Evolutionary conservation across 2,888 invertebrate genomes (phyloP).

Genomic region (Euproctis similis): DNA sequence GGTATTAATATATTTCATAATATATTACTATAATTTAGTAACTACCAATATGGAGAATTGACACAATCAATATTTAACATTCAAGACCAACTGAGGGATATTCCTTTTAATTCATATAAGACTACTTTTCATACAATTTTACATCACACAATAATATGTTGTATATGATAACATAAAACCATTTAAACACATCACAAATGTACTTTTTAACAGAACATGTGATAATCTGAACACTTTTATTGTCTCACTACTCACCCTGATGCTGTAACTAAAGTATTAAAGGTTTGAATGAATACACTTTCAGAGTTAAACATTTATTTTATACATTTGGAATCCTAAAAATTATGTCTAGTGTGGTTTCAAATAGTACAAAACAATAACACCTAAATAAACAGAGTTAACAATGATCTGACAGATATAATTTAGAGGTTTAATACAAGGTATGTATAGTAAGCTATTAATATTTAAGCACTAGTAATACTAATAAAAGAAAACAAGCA

Average conservation of each 20-base stretch:
- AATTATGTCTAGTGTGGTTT: constrained; percentile 2
- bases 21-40: no score
- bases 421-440: no score
- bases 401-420: constrained; percentile 2
- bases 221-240: constrained; percentile 10
- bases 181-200: constrained; percentile 32
- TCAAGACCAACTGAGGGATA: no score
- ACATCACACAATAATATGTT: constrained; percentile 15
- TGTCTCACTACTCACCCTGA: constrained; percentile 25
- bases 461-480: no score
- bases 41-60: no score
- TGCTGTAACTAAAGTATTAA: constrained; percentile 17
- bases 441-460: no score
- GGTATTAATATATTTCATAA: no score
- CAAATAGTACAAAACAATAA: constrained; percentile 2
- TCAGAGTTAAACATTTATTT: constrained; percentile 38
- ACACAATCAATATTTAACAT: no score
- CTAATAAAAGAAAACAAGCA: no score
- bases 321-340: constrained; percentile 19
- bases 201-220: constrained; percentile 24
- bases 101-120: no score
- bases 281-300: constrained; percentile 46
- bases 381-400: constrained; percentile 8
- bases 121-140: neutral
- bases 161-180: no score